These are phyloP conservation scores for Tangara arthus DNA, from an alignment of 2,797 vertebrate species.

Conservation along the genomic window DNA sequence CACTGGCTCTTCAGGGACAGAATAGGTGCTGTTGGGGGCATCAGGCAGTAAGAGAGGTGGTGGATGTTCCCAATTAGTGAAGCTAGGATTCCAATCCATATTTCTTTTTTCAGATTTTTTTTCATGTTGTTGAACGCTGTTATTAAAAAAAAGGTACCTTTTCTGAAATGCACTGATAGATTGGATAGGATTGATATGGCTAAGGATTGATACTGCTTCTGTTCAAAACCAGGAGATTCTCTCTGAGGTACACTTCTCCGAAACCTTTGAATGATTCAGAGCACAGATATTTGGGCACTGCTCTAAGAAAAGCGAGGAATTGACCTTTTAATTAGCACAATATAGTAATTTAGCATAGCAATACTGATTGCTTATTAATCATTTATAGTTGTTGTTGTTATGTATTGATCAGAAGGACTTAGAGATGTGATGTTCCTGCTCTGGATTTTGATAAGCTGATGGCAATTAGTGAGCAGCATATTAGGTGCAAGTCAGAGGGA, in stretches of 20 bases:
- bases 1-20: neutral
- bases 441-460: neutral
- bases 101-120: neutral
- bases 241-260: neutral
- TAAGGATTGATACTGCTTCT: neutral
- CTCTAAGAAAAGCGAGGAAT: neutral
- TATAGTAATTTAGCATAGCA: neutral
- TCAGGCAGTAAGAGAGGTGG: neutral
- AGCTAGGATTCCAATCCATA: neutral
- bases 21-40: neutral
- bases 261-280: neutral
- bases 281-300: neutral
- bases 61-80: rapidly evolving
- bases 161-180: neutral
- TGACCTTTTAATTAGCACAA: neutral
- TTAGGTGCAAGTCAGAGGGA: neutral
- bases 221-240: neutral
- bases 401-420: neutral
- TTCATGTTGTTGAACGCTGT: neutral
- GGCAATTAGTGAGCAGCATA: neutral
- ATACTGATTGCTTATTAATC: neutral
- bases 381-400: neutral
- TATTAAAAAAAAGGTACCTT: neutral
- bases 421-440: neutral
- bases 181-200: neutral